These are phyloP conservation scores for Cichladusa arquata DNA, from an alignment of 2,113 vertebrate genomes.

Conservation along the genomic window DNA sequence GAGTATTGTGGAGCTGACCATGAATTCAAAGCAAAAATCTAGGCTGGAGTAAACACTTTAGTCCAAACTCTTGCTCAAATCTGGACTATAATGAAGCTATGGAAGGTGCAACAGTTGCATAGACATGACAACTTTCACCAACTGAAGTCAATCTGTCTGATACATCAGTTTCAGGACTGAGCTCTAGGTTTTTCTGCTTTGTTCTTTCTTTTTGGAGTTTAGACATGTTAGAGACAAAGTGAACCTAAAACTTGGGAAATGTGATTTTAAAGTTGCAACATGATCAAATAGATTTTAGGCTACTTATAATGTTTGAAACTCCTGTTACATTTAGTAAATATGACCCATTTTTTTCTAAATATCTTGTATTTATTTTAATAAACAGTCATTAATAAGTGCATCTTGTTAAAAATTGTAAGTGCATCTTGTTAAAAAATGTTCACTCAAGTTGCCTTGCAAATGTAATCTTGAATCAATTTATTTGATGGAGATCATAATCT, in stretches of 20 bases:
- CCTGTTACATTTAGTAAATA: not conserved
- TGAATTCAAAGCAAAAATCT: not conserved
- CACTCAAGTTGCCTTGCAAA: not conserved
- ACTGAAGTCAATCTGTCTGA: not conserved
- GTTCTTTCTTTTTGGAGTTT: not conserved
- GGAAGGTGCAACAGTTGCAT: not conserved
- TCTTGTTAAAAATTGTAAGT: not conserved
- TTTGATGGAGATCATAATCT: not conserved
- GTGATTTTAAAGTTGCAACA: not conserved
- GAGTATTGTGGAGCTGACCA: not conserved
- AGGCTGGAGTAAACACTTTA: not conserved
- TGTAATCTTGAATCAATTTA: not conserved
- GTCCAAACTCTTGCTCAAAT: not conserved
- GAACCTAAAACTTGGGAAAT: not conserved
- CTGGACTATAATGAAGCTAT: not conserved
- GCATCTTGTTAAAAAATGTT: not conserved
- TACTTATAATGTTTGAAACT: not conserved
- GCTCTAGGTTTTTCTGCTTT: not conserved
- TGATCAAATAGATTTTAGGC: not conserved
- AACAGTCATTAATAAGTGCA: not conserved
- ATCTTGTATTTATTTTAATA: not conserved
- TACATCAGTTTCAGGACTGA: not conserved
- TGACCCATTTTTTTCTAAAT: not conserved
- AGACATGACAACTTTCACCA: not conserved
- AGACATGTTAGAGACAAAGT: not conserved